Conservation (phyloP, 1,140 invertebrate genomes). For the Drosophila subpulchrella region DNA sequence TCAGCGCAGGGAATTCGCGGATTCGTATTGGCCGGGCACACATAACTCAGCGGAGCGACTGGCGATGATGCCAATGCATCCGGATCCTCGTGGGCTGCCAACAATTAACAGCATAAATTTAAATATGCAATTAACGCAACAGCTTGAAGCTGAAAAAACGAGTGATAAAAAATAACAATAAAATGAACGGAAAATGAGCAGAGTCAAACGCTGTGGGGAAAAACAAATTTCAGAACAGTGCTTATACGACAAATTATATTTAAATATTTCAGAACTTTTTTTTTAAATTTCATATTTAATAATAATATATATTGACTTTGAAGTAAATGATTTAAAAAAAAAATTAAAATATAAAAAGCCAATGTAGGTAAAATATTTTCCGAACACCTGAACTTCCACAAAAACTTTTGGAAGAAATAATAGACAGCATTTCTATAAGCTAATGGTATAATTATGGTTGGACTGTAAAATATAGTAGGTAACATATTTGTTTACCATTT, state of each 20-base stretch:
- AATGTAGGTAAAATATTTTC: neutral
- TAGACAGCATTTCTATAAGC: no score
- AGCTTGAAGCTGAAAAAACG: constrained; percentile 61
- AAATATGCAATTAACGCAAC: constrained; percentile 82
- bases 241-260: neutral
- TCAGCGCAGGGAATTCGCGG: constrained; percentile 33
- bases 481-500: neutral
- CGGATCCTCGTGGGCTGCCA: constrained; percentile 44
- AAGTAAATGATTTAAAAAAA: no score
- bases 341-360: no score
- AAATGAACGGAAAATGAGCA: neutral
- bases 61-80: constrained; percentile 50
- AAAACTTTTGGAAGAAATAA: no score
- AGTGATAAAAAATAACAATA: constrained; percentile 15
- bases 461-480: no score
- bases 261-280: no score
- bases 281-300: no score
- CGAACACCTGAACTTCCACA: no score
- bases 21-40: constrained; percentile 22
- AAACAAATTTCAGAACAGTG: neutral
- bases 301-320: no score
- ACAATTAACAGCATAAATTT: constrained; percentile 81
- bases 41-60: constrained; percentile 43
- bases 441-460: no score
- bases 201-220: constrained; percentile 1